These are phyloP conservation scores for Idris sp. DNA, from an alignment of 1,140 invertebrate genomes.

Conservation along the genomic window DNA sequence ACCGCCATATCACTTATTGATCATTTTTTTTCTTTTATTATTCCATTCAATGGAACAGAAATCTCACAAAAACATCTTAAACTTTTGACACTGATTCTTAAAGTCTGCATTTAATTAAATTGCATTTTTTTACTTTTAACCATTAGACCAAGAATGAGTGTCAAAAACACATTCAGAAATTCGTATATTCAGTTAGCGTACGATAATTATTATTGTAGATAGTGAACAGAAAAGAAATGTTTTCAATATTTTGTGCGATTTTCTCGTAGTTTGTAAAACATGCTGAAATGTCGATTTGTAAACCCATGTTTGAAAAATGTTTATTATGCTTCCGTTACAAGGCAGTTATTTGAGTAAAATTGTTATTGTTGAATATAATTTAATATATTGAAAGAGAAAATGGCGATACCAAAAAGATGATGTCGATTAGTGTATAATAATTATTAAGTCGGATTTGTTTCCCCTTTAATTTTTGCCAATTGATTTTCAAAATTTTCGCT, in stretches of 20 bases:
- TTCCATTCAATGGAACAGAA: slow-evolving; percentile 43
- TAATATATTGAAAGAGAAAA: slow-evolving; percentile 36
- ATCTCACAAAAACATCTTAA: slow-evolving; percentile 35
- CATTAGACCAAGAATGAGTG: slow-evolving; percentile 10
- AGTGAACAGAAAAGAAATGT: slow-evolving; percentile 34
- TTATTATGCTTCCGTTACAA: slow-evolving; percentile 34
- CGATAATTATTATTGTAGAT: slow-evolving; percentile 15
- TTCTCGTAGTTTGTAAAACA: slow-evolving; percentile 10
- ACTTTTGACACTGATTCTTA: slow-evolving; percentile 29
- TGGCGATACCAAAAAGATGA: slow-evolving; percentile 36
- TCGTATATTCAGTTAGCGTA: slow-evolving; percentile 28
- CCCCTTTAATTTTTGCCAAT: background rate
- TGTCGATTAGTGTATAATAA: slow-evolving; percentile 36
- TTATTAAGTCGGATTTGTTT: slow-evolving; percentile 17
- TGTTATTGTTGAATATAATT: slow-evolving; percentile 52
- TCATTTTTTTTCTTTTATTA: slow-evolving; percentile 24
- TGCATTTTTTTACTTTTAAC: background rate
- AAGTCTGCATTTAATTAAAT: background rate
- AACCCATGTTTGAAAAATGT: slow-evolving; percentile 37
- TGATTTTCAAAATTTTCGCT: slow-evolving; percentile 34
- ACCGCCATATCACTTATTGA: slow-evolving; percentile 34
- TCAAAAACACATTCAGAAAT: slow-evolving; percentile 43
- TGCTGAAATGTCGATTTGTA: slow-evolving; percentile 23
- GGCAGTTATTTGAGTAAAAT: slow-evolving; percentile 53
- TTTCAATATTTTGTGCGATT: slow-evolving; percentile 41